A percentile compares a stretch with the other conserved stretches of the same genome.
Conservation (phyloP, 2,888 invertebrate species). For the Idaea straminata region DNA sequence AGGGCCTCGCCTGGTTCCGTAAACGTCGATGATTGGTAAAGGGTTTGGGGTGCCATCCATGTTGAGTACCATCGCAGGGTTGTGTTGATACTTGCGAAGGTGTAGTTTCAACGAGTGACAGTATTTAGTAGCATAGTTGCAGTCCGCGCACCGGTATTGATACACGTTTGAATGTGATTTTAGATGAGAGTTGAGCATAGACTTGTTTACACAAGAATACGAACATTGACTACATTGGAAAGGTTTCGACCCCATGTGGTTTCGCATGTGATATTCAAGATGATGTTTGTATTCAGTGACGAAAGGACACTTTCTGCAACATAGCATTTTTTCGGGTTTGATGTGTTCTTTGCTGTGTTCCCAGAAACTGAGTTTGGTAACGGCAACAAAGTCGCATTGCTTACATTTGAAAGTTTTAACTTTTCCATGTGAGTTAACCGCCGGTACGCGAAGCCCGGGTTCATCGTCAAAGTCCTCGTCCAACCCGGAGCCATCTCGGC, state of each 20-base stretch:
- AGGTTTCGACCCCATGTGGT: conserved; percentile 97
- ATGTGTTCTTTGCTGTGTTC: conserved; percentile 95
- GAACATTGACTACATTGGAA: conserved; percentile 95
- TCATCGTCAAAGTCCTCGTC: conserved; percentile 79
- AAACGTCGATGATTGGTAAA: conserved; percentile 92
- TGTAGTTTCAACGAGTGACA: conserved; percentile 98
- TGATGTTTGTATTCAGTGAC: conserved; percentile 99
- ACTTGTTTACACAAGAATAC: conserved; percentile 97
- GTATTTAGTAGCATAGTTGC: conserved; percentile 98
- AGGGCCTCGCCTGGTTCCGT: conserved; percentile 93
- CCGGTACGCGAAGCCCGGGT: conserved; percentile 80
- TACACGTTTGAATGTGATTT: conserved; percentile 97
- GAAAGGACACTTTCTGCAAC: conserved; percentile 96
- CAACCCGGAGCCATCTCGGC: conserved; percentile 70
- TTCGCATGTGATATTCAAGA: conserved; percentile 96
- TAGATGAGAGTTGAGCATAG: conserved; percentile 98
- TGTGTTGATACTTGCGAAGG: conserved; percentile 93
- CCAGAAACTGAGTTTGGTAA: conserved; percentile 96
- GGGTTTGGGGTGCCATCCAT: conserved; percentile 94
- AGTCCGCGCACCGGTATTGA: conserved; percentile 95
- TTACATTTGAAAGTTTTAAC: conserved; percentile 95
- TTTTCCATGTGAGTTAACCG: conserved; percentile 89
- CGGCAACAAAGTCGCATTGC: conserved; percentile 91
- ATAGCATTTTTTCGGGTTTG: conserved; percentile 93
- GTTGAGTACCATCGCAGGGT: conserved; percentile 93